These are phyloP conservation scores for Varecia variegata DNA, from an alignment of 2,797 vertebrate genomes.

Conservation along the genomic window DNA sequence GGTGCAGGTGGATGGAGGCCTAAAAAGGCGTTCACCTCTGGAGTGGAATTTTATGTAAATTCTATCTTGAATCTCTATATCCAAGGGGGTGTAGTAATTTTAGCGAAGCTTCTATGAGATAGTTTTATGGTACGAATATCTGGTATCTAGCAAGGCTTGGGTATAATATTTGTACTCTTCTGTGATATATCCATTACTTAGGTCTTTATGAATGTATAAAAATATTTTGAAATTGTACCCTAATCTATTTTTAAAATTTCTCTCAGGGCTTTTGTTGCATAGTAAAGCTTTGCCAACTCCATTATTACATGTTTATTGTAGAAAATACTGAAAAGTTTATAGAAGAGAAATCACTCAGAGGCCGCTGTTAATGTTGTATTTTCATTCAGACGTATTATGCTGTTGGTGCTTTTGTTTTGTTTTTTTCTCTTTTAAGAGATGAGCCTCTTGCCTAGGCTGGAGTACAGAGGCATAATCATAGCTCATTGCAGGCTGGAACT, in stretches of 20 bases:
- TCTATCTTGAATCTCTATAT: background rate
- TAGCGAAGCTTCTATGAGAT: background rate
- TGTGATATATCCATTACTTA: background rate
- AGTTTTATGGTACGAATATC: background rate
- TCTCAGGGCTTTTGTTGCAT: background rate
- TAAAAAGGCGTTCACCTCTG: background rate
- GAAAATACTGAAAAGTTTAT: slow-evolving; percentile 22
- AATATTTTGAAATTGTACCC: slow-evolving; percentile 31
- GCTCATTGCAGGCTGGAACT: no score
- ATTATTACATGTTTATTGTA: slow-evolving; percentile 5
- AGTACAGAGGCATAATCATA: no score
- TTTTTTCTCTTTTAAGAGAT: background rate
- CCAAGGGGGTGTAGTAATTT: background rate
- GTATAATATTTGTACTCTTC: background rate
- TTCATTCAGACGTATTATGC: background rate
- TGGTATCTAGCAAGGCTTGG: background rate
- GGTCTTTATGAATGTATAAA: background rate
- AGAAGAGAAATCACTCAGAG: background rate
- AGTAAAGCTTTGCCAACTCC: background rate
- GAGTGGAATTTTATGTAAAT: background rate
- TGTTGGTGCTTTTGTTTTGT: background rate
- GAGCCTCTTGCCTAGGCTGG: no score
- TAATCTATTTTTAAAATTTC: slow-evolving; percentile 26
- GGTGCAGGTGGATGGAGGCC: no score
- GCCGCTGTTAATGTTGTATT: background rate